A percentile compares a stretch with the other conserved stretches of the same genome.
Conservation (phyloP, 2,888 invertebrate genomes). For the Koerneria pararmatus region DNA sequence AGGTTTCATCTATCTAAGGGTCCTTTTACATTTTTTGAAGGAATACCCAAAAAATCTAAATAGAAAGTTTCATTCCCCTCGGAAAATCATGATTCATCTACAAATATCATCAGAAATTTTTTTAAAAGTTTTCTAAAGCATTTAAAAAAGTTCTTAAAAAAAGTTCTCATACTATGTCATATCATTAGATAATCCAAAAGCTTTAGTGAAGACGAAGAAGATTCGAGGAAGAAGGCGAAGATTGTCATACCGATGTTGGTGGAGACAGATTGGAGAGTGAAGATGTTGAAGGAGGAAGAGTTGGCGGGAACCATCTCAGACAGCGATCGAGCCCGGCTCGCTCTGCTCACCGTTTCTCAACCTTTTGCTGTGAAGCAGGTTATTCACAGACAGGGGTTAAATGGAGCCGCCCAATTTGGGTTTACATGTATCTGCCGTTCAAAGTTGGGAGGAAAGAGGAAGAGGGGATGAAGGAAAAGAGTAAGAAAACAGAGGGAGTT, state of each 20-base stretch:
- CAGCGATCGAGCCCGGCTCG: conserved; percentile 37
- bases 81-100: not conserved
- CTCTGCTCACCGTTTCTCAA: conserved; percentile 30
- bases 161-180: no score
- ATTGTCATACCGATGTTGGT: conserved; percentile 42
- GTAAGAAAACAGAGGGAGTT: no score
- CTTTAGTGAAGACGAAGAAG: conserved; percentile 37
- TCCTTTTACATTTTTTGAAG: no score
- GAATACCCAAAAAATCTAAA: no score
- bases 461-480: no score
- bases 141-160: not conserved
- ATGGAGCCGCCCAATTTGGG: no score
- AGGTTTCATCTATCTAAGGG: no score
- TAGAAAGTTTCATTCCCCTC: no score
- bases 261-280: conserved; percentile 42
- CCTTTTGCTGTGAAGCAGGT: conserved; percentile 7
- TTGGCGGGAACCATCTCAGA: conserved; percentile 32
- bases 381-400: no score
- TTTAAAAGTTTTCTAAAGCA: not conserved
- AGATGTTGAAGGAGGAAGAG: conserved; percentile 38
- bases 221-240: conserved; percentile 24
- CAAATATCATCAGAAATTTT: not conserved
- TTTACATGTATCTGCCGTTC: no score
- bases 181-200: no score
- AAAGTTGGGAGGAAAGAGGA: not conserved